Conservation (phyloP, 2,797 vertebrate species). For the Semaprochilodus insignis region DNA sequence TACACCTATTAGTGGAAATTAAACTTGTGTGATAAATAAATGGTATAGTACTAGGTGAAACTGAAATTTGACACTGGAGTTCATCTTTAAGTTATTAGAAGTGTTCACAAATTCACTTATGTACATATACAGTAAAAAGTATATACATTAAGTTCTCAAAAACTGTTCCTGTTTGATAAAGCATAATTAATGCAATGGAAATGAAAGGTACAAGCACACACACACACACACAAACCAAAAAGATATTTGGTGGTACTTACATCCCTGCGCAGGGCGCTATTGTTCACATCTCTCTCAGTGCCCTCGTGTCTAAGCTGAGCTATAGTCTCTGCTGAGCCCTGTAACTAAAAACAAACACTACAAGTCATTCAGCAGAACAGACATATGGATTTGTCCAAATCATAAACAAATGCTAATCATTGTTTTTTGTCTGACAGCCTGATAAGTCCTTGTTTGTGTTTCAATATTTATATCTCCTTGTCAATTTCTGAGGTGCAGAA, state of each 20-base stretch:
- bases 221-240: neutral
- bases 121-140: conserved; percentile 28
- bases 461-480: conserved; percentile 8
- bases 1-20: neutral
- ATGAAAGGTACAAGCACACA: conserved; percentile 7
- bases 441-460: neutral
- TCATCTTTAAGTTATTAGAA: neutral
- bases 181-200: neutral
- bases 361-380: conserved; percentile 10
- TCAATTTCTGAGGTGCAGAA: conserved; percentile 17
- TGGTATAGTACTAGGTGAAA: too few relatives aligned
- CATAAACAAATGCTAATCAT: conserved; percentile 1
- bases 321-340: conserved; percentile 49
- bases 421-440: neutral
- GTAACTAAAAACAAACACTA: conserved; percentile 44
- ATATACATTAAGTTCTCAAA: conserved; percentile 21
- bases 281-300: conserved; percentile 8
- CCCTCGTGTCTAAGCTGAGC: conserved; percentile 47
- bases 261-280: conserved; percentile 24
- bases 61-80: too few relatives aligned
- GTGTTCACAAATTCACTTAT: neutral
- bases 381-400: neutral
- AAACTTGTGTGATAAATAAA: too few relatives aligned
- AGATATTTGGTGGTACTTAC: conserved; percentile 46
- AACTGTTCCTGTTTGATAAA: neutral